A percentile compares a stretch with the other conserved stretches of the same genome.
phyloP scores from a whole-genome alignment of 2,888 invertebrate genomes.

The Ennomos quercinarius region DNA sequence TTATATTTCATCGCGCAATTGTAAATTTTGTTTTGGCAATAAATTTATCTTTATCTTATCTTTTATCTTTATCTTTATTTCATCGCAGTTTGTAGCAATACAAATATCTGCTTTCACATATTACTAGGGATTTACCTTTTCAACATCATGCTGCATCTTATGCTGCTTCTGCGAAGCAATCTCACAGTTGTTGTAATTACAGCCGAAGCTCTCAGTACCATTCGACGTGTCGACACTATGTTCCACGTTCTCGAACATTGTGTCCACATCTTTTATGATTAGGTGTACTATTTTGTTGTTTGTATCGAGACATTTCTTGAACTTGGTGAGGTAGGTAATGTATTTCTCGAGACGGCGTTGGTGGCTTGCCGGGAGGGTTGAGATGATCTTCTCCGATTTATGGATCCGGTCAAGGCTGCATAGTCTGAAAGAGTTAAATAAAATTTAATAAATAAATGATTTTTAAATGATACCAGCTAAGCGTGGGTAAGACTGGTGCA shows the following conservation, averaged over 20 bases:
- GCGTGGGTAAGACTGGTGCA: too few relatives aligned
- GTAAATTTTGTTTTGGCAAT: too few relatives aligned
- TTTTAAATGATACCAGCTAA: too few relatives aligned
- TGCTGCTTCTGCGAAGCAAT: conserved; percentile 73
- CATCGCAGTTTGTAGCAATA: too few relatives aligned
- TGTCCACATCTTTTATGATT: conserved; percentile 92
- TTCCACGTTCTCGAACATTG: conserved; percentile 92
- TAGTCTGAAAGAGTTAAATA: conserved; percentile 80
- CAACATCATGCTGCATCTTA: conserved; percentile 80
- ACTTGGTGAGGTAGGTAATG: conserved; percentile 89
- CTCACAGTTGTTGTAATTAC: conserved; percentile 75
- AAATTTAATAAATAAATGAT: too few relatives aligned
- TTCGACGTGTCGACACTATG: conserved; percentile 61
- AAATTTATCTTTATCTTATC: too few relatives aligned
- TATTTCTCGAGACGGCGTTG: conserved; percentile 91
- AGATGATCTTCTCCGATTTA: conserved; percentile 91
- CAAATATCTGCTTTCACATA: too few relatives aligned
- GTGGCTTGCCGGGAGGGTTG: conserved; percentile 90
- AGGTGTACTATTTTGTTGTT: conserved; percentile 88
- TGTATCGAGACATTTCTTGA: conserved; percentile 92
- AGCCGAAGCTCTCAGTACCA: conserved; percentile 69
- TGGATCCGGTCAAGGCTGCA: conserved; percentile 91
- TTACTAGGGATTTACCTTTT: conserved; percentile 61
- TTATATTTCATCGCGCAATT: too few relatives aligned
- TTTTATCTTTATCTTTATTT: too few relatives aligned